phyloP scores from a whole-genome alignment of 2,888 invertebrate genomes.

The Eupithecia inturbata region DNA sequence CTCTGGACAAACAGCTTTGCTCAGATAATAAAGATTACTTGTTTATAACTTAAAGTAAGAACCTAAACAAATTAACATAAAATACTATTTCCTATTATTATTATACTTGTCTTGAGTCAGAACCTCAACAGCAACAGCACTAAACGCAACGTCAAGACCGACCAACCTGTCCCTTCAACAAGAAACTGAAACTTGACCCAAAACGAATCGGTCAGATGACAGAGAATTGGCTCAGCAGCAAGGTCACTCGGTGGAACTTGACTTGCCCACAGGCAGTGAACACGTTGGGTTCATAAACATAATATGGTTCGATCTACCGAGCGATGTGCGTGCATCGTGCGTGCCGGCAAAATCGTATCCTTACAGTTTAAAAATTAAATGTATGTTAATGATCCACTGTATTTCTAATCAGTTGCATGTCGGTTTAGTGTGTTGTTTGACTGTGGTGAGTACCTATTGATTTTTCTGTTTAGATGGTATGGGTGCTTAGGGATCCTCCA shows the following conservation, averaged over 20 bases:
- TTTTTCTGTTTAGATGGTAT: not conserved
- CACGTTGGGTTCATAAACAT: constrained; percentile 28
- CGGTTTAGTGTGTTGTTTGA: constrained; percentile 25
- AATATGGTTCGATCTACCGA: constrained; percentile 29
- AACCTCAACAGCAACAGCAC: not conserved
- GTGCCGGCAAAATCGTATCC: constrained; percentile 29
- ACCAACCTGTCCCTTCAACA: constrained; percentile 22
- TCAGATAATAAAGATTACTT: not conserved
- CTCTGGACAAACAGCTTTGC: not conserved
- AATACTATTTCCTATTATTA: not conserved
- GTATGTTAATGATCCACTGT: constrained; percentile 21
- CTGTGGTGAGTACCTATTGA: constrained; percentile 26
- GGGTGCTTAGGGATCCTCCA: not conserved
- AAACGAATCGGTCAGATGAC: constrained; percentile 33
- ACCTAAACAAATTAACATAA: not conserved
- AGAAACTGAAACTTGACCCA: constrained; percentile 36
- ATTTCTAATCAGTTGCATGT: constrained; percentile 24
- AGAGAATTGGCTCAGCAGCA: constrained; percentile 35
- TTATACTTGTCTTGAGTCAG: constrained; percentile 1
- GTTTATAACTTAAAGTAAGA: not conserved
- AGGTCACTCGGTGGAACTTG: constrained; percentile 32
- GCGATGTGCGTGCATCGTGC: constrained; percentile 34
- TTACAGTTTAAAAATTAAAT: constrained; percentile 29
- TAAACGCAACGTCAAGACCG: not conserved
- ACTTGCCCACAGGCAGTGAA: constrained; percentile 23